Percentiles rank a stretch among this genome's conserved stretches.
phyloP scores from a whole-genome alignment of 2,797 vertebrate genomes.

The Ptychadena robeensis region DNA sequence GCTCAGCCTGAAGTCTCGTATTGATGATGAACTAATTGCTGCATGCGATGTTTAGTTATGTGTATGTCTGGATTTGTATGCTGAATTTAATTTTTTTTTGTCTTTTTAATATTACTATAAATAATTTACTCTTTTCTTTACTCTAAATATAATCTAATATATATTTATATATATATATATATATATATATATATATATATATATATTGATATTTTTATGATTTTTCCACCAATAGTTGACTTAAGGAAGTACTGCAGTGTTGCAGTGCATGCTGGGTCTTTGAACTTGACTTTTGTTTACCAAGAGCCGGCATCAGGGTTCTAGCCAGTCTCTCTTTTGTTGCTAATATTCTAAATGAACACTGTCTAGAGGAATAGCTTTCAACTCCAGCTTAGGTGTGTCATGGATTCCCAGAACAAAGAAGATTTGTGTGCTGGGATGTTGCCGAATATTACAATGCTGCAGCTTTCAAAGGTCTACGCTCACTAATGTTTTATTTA shows the following conservation, averaged over 20 bases:
- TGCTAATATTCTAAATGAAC: neutral
- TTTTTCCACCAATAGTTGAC: constrained; percentile 67
- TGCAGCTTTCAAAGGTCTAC: constrained; percentile 61
- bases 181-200: no score
- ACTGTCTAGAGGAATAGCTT: constrained; percentile 17
- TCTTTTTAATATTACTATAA: neutral
- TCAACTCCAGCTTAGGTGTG: constrained; percentile 47
- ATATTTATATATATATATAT: no score
- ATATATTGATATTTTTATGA: neutral
- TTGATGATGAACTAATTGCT: constrained; percentile 67
- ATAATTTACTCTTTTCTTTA: no score
- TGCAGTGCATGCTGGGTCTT: constrained; percentile 73
- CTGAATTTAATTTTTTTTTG: constrained; percentile 56
- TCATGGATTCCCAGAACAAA: constrained; percentile 72
- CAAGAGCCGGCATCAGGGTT: constrained; percentile 66
- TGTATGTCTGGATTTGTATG: constrained; percentile 44
- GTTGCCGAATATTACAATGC: constrained; percentile 54
- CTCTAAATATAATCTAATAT: no score
- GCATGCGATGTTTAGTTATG: neutral
- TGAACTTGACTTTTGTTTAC: constrained; percentile 60
- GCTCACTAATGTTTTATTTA: constrained; percentile 44
- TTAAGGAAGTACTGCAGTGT: constrained; percentile 67
- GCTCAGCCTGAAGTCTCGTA: constrained; percentile 60
- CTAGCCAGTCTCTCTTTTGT: constrained; percentile 57
- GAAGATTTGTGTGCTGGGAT: constrained; percentile 62